Conservation (phyloP, 2,888 invertebrate genomes). For the Protophormia terraenovae region DNA sequence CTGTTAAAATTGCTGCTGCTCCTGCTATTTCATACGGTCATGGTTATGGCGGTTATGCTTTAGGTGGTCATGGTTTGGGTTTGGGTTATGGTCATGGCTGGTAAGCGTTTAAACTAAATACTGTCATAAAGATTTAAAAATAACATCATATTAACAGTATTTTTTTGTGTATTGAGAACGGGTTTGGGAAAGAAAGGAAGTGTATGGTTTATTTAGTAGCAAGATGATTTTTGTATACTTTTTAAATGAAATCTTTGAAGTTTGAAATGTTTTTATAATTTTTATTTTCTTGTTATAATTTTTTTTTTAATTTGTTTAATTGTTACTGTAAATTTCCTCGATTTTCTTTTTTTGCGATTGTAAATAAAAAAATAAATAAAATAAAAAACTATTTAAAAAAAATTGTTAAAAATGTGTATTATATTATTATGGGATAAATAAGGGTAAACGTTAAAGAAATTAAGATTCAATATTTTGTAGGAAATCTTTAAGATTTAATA, state of each 20-base stretch:
- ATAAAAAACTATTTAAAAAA: slow-evolving; percentile 3
- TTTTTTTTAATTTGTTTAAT: slow-evolving; percentile 52
- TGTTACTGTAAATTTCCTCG: slow-evolving; percentile 60
- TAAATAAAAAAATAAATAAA: slow-evolving; percentile 37
- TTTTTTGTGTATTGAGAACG: slow-evolving; percentile 28
- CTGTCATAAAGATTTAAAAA: slow-evolving; percentile 19
- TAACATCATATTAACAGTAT: slow-evolving; percentile 47
- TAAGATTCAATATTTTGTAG: no score
- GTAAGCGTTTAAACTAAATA: slow-evolving; percentile 69
- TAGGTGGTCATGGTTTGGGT: slow-evolving; percentile 65
- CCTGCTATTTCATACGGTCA: slow-evolving; percentile 78
- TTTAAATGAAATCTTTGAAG: slow-evolving; percentile 40
- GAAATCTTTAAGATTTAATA: no score
- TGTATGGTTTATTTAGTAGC: slow-evolving; percentile 16
- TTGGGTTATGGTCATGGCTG: slow-evolving; percentile 75
- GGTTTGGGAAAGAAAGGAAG: slow-evolving; percentile 39
- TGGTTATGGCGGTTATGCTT: slow-evolving; percentile 63
- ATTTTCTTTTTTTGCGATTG: slow-evolving; percentile 47
- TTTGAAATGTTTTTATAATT: slow-evolving; percentile 44
- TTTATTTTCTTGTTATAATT: slow-evolving; percentile 55
- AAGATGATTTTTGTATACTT: slow-evolving; percentile 1
- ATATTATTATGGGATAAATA: background rate
- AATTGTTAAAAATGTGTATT: background rate
- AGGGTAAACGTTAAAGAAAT: background rate
- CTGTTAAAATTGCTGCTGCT: slow-evolving; percentile 82